phyloP scores from a whole-genome alignment of 2,113 vertebrate genomes.

The Origma solitaria region DNA sequence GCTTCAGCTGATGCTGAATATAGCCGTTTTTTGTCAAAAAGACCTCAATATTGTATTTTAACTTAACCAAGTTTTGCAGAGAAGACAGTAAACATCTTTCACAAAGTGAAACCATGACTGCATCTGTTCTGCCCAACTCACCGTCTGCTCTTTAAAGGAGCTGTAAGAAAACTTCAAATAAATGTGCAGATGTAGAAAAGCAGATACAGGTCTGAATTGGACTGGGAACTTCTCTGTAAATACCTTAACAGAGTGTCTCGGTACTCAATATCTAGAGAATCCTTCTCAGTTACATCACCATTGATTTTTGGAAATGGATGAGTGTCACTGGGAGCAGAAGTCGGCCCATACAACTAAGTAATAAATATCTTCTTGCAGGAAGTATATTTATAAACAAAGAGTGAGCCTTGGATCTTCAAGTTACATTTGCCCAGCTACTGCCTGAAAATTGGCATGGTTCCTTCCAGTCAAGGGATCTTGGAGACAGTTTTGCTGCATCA shows the following conservation, averaged over 20 bases:
- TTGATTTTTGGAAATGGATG: neutral
- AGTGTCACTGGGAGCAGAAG: conserved; percentile 30
- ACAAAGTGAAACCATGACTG: accelerated
- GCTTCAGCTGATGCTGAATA: neutral
- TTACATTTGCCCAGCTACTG: conserved; percentile 52
- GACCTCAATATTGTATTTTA: neutral
- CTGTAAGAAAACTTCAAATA: neutral
- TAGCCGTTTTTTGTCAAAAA: neutral
- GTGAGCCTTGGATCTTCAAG: conserved; percentile 27
- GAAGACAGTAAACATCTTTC: neutral
- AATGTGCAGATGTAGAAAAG: neutral
- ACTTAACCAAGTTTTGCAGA: neutral
- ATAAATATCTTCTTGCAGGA: conserved; percentile 48
- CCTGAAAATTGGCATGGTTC: conserved; percentile 51
- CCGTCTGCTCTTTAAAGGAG: neutral
- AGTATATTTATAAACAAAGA: conserved; percentile 56
- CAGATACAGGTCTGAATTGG: neutral
- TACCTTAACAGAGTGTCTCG: conserved; percentile 1
- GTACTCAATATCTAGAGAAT: neutral
- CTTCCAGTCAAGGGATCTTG: conserved; percentile 51
- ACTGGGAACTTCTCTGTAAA: neutral
- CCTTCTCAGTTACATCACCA: conserved; percentile 17
- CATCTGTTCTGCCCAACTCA: neutral
- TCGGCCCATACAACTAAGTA: conserved; percentile 9
- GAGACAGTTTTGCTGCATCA: conserved; percentile 60